Base-by-base conservation (phyloP, 2,797 vertebrate species). In the Aplochiton taeniatus region DNA sequence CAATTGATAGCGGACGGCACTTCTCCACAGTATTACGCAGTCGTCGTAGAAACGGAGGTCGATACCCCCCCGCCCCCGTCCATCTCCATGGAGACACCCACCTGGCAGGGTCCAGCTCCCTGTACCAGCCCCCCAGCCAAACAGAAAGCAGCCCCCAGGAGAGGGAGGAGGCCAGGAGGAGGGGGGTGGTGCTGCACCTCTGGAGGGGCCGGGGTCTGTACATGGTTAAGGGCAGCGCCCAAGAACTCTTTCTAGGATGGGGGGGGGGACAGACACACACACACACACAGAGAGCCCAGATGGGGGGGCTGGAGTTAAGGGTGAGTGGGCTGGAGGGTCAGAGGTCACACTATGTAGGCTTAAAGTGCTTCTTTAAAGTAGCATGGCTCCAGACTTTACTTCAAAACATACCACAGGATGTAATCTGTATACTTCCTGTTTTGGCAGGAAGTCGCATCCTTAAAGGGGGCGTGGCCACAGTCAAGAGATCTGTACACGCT, bases 61-160 rank as follows among this genome's bases (percentile, higher is more conserved):
- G n/a, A n/a, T n/a, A n/a, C n/a, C 31, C 31, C 31, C 31, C 31
- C 31, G 6, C 31, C 31, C 31, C 6, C 31, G 31, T 6, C 31
- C 31, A 31, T 31, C 59, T 75, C 67, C 73, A 63, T 69, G 66
- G 66, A 79, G 68, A 75, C 66, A 86, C 79, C 73, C 80, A 89
- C 83, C 83, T 88, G 58, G 60, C 77, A 6, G 74, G 78, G 73
- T 82, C 70, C 76, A 83, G 52, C 73, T 87, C 75, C 66, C 83
- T 85, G 81, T 82, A 66, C 81, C 84, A 85, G 58, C 66, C 71
- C 77, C 82, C 84, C 66, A 83, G 61, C 80, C 77, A 84, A 55
- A 85, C 81, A 83, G 77, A 88, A 66, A 88, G 78, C 70, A 87
- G 64, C 76, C 72, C 82, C 83, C 84, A 83, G 67, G 72, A 80